phyloP scores from a whole-genome alignment of 2,888 invertebrate species.

The Epsilonema sp. region DNA sequence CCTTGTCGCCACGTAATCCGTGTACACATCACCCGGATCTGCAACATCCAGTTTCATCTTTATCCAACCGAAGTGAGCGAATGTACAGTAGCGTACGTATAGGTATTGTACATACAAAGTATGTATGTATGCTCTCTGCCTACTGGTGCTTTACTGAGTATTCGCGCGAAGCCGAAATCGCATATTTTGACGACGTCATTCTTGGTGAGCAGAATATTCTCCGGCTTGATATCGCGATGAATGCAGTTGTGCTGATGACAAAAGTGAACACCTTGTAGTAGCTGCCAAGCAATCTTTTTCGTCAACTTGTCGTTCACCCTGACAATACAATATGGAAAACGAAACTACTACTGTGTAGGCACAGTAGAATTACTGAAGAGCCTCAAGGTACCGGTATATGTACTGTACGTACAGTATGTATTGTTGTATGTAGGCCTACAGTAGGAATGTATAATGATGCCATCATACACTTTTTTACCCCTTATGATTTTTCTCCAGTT shows the following conservation, averaged over 20 bases:
- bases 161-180: constrained; percentile 94
- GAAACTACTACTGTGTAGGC: neutral
- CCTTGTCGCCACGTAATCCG: constrained; percentile 94
- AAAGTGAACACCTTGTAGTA: constrained; percentile 78
- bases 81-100: no score
- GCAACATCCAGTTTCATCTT: constrained; percentile 21
- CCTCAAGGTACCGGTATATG: no score
- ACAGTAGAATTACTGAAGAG: no score
- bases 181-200: constrained; percentile 86
- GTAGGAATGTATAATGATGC: no score
- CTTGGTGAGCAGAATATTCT: constrained; percentile 81
- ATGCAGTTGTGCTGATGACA: constrained; percentile 69
- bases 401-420: no score
- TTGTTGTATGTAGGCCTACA: neutral
- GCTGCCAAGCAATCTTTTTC: constrained; percentile 83
- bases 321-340: constrained; percentile 2
- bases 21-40: constrained; percentile 90
- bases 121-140: no score
- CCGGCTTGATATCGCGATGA: constrained; percentile 80
- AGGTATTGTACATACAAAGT: no score
- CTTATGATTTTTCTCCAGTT: constrained; percentile 73
- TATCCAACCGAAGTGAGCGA: no score
- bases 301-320: constrained; percentile 59
- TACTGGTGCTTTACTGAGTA: constrained; percentile 57
- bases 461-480: no score